These are phyloP conservation scores for Exocentrus adspersus DNA, from an alignment of 2,888 invertebrate genomes.

Conservation along the genomic window DNA sequence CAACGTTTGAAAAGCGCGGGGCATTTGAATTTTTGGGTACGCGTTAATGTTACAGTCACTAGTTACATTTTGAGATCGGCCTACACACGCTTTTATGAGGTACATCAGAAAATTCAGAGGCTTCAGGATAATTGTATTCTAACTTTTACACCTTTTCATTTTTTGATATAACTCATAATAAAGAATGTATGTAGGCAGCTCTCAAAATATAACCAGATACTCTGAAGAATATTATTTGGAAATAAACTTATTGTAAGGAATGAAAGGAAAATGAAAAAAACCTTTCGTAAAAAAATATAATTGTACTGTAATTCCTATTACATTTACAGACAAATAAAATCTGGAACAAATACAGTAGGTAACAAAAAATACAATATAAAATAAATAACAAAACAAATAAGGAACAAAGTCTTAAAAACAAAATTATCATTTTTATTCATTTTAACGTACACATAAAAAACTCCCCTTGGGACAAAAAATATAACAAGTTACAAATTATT, in stretches of 20 bases:
- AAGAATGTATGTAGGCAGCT: not conserved
- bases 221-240: not conserved
- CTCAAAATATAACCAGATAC: slow-evolving; percentile 3
- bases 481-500: too few species aligned
- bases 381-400: slow-evolving; percentile 3
- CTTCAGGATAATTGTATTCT: not conserved
- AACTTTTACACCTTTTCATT: not conserved
- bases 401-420: not conserved
- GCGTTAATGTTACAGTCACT: too few species aligned
- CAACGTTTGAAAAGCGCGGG: too few species aligned
- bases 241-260: not conserved
- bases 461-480: not conserved
- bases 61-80: too few species aligned
- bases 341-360: not conserved
- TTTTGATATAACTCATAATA: not conserved
- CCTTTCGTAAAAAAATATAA: not conserved
- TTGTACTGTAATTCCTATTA: not conserved
- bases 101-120: not conserved
- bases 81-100: too few species aligned
- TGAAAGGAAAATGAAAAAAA: not conserved
- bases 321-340: not conserved
- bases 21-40: too few species aligned
- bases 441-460: not conserved
- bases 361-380: not conserved
- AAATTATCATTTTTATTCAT: not conserved